Base-by-base conservation (phyloP, 2,888 invertebrate species). In the Apotomis turbidana region DNA sequence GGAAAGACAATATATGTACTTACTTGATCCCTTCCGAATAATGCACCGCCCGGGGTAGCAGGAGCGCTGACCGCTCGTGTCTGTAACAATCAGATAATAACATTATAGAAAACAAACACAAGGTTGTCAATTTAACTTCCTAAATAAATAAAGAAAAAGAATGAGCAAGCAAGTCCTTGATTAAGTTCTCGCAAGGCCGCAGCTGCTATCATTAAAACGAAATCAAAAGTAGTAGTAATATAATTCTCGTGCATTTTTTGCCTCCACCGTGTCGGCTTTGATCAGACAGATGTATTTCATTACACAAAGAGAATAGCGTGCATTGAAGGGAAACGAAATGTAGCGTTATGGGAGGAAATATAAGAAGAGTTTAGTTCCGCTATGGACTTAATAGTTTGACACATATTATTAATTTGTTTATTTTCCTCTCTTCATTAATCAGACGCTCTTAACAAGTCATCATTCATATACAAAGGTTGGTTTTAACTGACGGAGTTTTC, bases 61-160 rank as follows among this genome's bases (percentile, higher is more conserved):
- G 94, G 94, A 52, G 94, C 93, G 81, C 94, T 94, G 74, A 93
- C 89, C 72, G 94, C 90, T 82, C 94, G 90, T 74, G 88, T 86
- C 94, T 94, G 85, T 73, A 91, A 90, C 86, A 89, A 91, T 76
- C 81, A 77, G 81, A 74, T 73, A 49, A 46, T 10, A 6, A 9
- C 10, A 68, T 54, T 46, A 52, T 62, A 67, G 46, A 27, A 72
- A 49, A 27, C 51, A 58, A 69, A 61, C 61, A 10, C 46, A 46
- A 36, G n/a, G 8, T 36, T 3, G 41, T 41, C 4, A 8, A 58
- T 38, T 10, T 38, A 38, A 10, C 49, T 49, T 49, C 12, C 8
- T 10, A 58, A 27, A 66, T n/a, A 49, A 66, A 38, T 55, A 68
- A 59, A 46, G 51, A 38, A 46, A 69, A 52, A 57, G 59, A 64